These are phyloP conservation scores for Schizopygopsis pylzovi DNA, from an alignment of 2,797 vertebrate species.

Conservation along the genomic window DNA sequence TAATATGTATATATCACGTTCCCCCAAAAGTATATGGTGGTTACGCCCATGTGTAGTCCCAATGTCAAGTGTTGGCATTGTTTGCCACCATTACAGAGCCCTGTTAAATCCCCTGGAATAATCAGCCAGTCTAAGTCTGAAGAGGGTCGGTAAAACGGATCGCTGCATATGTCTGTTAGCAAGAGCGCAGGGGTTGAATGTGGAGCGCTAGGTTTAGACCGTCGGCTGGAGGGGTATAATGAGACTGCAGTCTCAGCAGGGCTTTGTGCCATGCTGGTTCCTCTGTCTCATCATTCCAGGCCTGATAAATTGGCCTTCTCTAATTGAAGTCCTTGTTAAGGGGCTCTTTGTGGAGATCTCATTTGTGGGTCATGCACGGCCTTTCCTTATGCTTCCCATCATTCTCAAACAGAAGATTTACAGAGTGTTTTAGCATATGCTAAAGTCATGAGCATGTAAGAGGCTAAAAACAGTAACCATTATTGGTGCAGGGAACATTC, in stretches of 20 bases:
- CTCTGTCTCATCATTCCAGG: slow-evolving; percentile 36
- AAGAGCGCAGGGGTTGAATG: slow-evolving; percentile 8
- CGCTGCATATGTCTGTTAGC: slow-evolving; percentile 50
- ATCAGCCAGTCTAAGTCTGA: slow-evolving; percentile 36
- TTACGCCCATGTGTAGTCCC: not conserved
- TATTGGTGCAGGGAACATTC: not conserved
- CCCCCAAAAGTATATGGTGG: too few species aligned
- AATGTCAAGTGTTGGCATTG: slow-evolving; percentile 3
- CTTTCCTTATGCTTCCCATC: slow-evolving; percentile 34
- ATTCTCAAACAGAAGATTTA: slow-evolving; percentile 32
- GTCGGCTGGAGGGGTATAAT: slow-evolving; percentile 48
- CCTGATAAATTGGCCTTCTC: slow-evolving; percentile 42
- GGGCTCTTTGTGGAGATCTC: slow-evolving; percentile 20
- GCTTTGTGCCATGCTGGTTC: slow-evolving; percentile 41
- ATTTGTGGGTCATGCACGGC: slow-evolving; percentile 30
- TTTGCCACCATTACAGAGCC: slow-evolving; percentile 35
- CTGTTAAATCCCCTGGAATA: slow-evolving; percentile 22
- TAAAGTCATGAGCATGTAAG: slow-evolving; percentile 22
- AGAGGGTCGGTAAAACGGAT: slow-evolving; percentile 52
- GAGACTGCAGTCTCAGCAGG: slow-evolving; percentile 45
- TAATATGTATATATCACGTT: too few species aligned
- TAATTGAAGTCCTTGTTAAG: slow-evolving; percentile 48
- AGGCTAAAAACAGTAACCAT: slow-evolving; percentile 13
- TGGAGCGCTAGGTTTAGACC: slow-evolving; percentile 14
- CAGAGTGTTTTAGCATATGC: slow-evolving; percentile 35